phyloP scores from a whole-genome alignment of 1,140 invertebrate species.

The Coenobita brevimanus region DNA sequence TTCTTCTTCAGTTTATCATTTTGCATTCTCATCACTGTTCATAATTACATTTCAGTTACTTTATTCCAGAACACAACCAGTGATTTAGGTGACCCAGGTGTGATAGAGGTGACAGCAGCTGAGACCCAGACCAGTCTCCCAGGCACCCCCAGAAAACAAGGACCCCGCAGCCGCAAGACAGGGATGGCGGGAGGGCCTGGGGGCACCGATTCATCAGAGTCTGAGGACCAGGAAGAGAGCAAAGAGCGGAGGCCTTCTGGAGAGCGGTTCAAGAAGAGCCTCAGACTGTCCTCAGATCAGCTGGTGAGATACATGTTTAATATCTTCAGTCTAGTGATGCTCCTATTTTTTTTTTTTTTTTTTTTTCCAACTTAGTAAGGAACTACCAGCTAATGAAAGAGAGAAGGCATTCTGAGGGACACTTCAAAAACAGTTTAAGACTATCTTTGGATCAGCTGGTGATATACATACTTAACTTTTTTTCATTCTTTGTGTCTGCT shows the following conservation, averaged over 20 bases:
- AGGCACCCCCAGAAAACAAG: constrained; percentile 61
- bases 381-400: no score
- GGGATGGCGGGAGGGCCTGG: neutral
- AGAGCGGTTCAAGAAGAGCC: constrained; percentile 33
- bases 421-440: no score
- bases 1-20: no score
- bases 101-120: constrained; percentile 64
- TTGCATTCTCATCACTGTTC: no score
- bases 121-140: constrained; percentile 67
- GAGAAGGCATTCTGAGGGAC: no score
- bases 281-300: constrained; percentile 27
- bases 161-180: constrained; percentile 19
- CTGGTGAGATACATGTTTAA: constrained; percentile 21
- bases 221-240: constrained; percentile 58
- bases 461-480: no score
- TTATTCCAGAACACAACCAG: neutral
- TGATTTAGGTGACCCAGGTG: constrained; percentile 16
- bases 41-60: no score
- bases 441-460: no score
- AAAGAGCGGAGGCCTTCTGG: constrained; percentile 28
- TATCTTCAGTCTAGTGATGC: no score
- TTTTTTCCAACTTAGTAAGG: no score
- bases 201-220: constrained; percentile 64
- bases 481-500: no score
- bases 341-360: no score